Evolutionary conservation across 1,140 invertebrate species (phyloP), one percentile per base, ranked within the genome.

Genomic region (Helicoverpa armigera): DNA sequence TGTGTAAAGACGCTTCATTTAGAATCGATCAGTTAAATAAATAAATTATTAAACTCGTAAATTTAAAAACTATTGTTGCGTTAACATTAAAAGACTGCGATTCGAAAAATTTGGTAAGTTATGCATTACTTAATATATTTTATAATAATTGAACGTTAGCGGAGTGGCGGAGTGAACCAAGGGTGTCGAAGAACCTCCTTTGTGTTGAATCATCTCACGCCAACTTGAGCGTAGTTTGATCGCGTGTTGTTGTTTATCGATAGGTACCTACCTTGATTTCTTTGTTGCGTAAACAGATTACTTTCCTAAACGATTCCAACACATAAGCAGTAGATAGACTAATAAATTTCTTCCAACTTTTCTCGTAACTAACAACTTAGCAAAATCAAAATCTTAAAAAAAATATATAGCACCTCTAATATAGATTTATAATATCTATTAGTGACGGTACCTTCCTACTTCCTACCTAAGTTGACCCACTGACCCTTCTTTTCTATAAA

Each of bases 161-260:
- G 12, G 2, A 13, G 3, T 48, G 12, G 31, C 23, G 13, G 31
- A 18, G 35, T 67, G 48, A 50, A n/a, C 7, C 63, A 43, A 35
- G n/a, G 63, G 9, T 48, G 35, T 58, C 14, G 16, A 16, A 69
- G 43, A 23, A 69, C 61, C 72, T 77, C 60, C 74, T 77, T 77
- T 77, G 74, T 77, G 74, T 77, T 77, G 74, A 65, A 48, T 77
- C 74, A 77, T 77, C 61, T 23, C 67, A 53, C 56, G 67, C 35
- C 13, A 48, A 70, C 3, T 53, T n/a, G 23, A 35, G 23, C 67
- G 67, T 53, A 70, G 48, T 70, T 51, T 70, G 50, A 51, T 70
- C 18, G 67, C 50, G 67, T 69, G 65, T 69, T 69, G 43, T 50
- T 51, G 67, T 51, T 70, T 70, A 16, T 12, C 7, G 7, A 7